A percentile compares a stretch with the other conserved stretches of the same genome.
Conservation (phyloP, 2,888 invertebrate genomes). For the Napeogenes sylphis region DNA sequence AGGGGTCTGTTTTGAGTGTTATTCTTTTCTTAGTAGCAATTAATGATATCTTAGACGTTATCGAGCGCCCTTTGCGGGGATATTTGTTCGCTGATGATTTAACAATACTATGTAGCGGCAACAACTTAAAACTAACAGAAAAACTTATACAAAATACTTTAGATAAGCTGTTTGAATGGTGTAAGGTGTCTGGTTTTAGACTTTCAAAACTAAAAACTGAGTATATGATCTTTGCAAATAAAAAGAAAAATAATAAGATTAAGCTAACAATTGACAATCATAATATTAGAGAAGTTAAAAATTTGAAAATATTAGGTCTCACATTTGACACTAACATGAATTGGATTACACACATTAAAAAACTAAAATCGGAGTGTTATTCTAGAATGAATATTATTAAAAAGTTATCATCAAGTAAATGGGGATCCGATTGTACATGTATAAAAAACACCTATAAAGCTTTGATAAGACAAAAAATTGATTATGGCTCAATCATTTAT, state of each 20-base stretch:
- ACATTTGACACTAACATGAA: slow-evolving; percentile 24
- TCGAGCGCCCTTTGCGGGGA: slow-evolving; percentile 19
- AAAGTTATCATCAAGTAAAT: slow-evolving; percentile 18
- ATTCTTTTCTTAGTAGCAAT: slow-evolving; percentile 25
- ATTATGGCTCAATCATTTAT: slow-evolving; percentile 23
- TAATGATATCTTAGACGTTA: slow-evolving; percentile 19
- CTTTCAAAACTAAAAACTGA: slow-evolving; percentile 27
- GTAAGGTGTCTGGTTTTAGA: slow-evolving; percentile 18
- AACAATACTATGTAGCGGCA: slow-evolving; percentile 17
- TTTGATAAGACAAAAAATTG: slow-evolving; percentile 24
- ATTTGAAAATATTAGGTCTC: slow-evolving; percentile 21
- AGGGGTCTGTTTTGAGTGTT: slow-evolving; percentile 21
- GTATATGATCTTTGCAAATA: slow-evolving; percentile 21
- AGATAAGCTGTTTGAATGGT: slow-evolving; percentile 19
- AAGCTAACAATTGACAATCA: slow-evolving; percentile 9
- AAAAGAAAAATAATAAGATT: slow-evolving; percentile 11
- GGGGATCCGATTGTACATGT: slow-evolving; percentile 24
- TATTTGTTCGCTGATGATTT: slow-evolving; percentile 23
- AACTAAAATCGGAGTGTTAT: slow-evolving; percentile 25
- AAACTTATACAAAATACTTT: slow-evolving; percentile 22
- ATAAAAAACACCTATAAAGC: slow-evolving; percentile 18
- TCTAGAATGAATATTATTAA: slow-evolving; percentile 25
- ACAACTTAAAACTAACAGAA: slow-evolving; percentile 9
- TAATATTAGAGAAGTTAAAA: slow-evolving; percentile 18
- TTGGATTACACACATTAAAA: slow-evolving; percentile 22